Base-by-base conservation (phyloP, 2,888 invertebrate species). In the Lithophane ornitopus region DNA sequence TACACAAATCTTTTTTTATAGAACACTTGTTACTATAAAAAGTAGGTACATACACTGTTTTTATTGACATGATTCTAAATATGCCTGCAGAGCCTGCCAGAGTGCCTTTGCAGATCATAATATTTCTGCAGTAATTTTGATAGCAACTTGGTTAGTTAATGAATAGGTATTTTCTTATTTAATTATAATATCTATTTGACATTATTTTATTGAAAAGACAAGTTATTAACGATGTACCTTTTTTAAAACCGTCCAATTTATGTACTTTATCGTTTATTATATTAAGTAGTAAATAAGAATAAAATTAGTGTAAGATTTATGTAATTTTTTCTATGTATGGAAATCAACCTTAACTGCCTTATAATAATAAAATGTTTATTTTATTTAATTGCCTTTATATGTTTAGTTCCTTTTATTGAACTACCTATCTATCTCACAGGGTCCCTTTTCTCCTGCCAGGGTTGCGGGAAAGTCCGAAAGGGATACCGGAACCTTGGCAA, bases 211-310 rank as follows among this genome's bases (percentile, higher is more conserved):
- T 61, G 41, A 52, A 73, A 74, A 82, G 65, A 76, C 84, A 76
- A 16, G 61, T 61, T 62, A 67, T 81, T 58, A 76, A 82, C 72
- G 46, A 84, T 77, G 87, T 85, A 84, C 78, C 85, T 87, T 78
- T 77, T 39, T 82, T 77, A 73, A 85, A 79, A 22, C 85, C 86
- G 86, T 86, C 89, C 89, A 88, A 61, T 78, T 78, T 73, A 56
- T 76, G 59, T 12, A 70, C 52, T 66, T 71, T 67, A 2, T 56
- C 11, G 12, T 63, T 71, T 66, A 66, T 62, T 74, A 59, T 59
- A 26, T n/a, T 78, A 76, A 41, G 46, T 79, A 80, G 75, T 39
- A 16, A 26, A 14, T 85, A 85, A 74, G 49, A 46, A 75, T 80
- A 78, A 62, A 63, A 71, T 66, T 66, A 71, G 68, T 63, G 14